Evolutionary conservation across 2,888 invertebrate genomes (phyloP).

Genomic region (Luperina testacea): DNA sequence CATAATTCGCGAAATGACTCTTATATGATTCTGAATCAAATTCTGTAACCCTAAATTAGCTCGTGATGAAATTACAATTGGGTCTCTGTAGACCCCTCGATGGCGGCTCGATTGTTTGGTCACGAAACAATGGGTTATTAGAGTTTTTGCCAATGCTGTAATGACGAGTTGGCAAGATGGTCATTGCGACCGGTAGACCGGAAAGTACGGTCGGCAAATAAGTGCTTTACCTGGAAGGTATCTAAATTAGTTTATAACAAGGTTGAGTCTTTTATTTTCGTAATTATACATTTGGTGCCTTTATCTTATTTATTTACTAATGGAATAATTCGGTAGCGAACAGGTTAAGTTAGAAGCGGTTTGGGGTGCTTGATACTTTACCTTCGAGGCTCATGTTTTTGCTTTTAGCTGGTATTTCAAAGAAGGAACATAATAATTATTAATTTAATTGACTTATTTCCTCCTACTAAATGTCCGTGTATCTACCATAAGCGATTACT

Average conservation of each 20-base stretch:
- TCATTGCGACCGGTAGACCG: conserved; percentile 61
- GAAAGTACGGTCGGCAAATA: conserved; percentile 55
- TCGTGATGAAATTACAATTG: conserved; percentile 62
- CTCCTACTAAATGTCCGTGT: not conserved
- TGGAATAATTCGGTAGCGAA: not conserved
- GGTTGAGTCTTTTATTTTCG: conserved; percentile 20
- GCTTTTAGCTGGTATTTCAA: not conserved
- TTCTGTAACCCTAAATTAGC: conserved; percentile 64
- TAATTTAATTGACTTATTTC: not conserved
- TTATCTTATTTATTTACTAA: conserved; percentile 15
- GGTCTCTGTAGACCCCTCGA: conserved; percentile 50
- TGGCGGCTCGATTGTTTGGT: conserved; percentile 61
- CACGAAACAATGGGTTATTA: conserved; percentile 81
- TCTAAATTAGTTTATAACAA: conserved; percentile 48
- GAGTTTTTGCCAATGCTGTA: conserved; percentile 78
- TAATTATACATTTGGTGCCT: conserved; percentile 1
- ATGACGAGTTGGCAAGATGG: conserved; percentile 69
- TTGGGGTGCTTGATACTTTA: too few relatives aligned
- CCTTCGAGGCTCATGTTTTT: not conserved
- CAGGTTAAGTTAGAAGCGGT: not conserved
- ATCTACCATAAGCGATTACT: not conserved
- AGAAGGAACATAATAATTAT: not conserved
- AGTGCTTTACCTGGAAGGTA: conserved; percentile 17
- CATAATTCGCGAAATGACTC: conserved; percentile 27
- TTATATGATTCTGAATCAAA: conserved; percentile 31